These are phyloP conservation scores for Sebastes kiyomatsui DNA, from an alignment of 2,797 vertebrate species.

Conservation along the genomic window DNA sequence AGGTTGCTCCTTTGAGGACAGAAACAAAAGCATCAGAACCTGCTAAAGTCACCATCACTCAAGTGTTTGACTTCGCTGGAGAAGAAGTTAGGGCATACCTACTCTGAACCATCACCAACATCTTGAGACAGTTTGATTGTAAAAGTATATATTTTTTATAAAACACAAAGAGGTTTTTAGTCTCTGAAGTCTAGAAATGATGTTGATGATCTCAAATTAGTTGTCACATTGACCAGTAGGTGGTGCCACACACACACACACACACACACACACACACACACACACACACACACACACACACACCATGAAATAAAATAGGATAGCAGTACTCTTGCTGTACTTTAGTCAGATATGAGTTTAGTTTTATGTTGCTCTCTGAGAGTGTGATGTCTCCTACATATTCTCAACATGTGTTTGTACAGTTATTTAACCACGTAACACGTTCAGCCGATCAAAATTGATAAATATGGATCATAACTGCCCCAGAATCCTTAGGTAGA, in stretches of 20 bases:
- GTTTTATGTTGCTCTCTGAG: not conserved
- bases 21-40: slow-evolving; percentile 64
- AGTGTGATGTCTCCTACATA: not conserved
- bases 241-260: not conserved
- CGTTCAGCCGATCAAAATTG: not conserved
- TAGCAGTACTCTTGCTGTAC: too few relatives aligned
- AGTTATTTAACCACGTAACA: not conserved
- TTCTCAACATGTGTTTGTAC: not conserved
- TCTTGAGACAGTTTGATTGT: not conserved
- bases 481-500: not conserved
- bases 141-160: not conserved
- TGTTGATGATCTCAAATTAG: not conserved
- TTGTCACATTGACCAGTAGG: slow-evolving; percentile 13
- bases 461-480: not conserved
- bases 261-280: too few relatives aligned
- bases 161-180: not conserved
- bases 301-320: too few relatives aligned
- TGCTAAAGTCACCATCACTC: slow-evolving; percentile 91
- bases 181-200: too few relatives aligned
- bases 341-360: not conserved
- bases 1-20: slow-evolving; percentile 48
- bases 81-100: slow-evolving; percentile 96
- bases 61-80: slow-evolving; percentile 97
- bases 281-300: too few relatives aligned
- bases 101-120: not conserved